A percentile compares a stretch with the other conserved stretches of the same genome.
These are phyloP conservation scores for Lordiphosa fenestrarum DNA, from an alignment of 2,888 invertebrate genomes.

Conservation along the genomic window DNA sequence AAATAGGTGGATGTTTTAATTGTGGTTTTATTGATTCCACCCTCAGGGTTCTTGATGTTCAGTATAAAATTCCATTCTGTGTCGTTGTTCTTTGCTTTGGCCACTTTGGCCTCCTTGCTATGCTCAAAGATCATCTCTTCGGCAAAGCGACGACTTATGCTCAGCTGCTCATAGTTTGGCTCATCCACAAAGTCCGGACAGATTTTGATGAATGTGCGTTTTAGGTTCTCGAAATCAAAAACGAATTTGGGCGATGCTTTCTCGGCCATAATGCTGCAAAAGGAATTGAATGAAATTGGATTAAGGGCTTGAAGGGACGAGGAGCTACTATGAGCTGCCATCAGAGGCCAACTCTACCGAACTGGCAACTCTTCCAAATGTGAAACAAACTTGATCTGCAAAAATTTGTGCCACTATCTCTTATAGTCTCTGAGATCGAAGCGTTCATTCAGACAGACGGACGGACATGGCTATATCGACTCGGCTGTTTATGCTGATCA, in stretches of 20 bases:
- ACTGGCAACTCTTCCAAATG: no score
- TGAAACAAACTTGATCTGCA: no score
- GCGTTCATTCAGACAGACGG: no score
- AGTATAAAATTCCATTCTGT: conserved; percentile 31
- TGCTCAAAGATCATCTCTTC: conserved; percentile 46
- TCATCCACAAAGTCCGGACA: conserved; percentile 50
- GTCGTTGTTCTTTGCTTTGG: conserved; percentile 35
- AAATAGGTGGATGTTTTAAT: conserved; percentile 27
- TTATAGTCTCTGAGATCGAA: no score
- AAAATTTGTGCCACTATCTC: no score
- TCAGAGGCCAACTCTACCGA: no score
- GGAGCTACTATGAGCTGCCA: no score
- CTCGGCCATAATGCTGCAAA: no score
- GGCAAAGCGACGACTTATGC: conserved; percentile 55
- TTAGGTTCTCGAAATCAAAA: conserved; percentile 41
- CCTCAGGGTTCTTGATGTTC: background rate
- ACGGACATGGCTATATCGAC: no score
- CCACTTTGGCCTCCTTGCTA: conserved; percentile 42
- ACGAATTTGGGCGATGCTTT: conserved; percentile 11
- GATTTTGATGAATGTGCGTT: conserved; percentile 35
- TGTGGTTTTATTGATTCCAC: background rate
- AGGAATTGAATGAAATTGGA: no score
- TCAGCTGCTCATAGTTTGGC: conserved; percentile 36
- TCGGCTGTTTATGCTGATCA: no score
- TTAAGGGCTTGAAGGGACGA: no score